phyloP scores from a whole-genome alignment of 1,140 invertebrate genomes.

The Diplogasteroides magnus region DNA sequence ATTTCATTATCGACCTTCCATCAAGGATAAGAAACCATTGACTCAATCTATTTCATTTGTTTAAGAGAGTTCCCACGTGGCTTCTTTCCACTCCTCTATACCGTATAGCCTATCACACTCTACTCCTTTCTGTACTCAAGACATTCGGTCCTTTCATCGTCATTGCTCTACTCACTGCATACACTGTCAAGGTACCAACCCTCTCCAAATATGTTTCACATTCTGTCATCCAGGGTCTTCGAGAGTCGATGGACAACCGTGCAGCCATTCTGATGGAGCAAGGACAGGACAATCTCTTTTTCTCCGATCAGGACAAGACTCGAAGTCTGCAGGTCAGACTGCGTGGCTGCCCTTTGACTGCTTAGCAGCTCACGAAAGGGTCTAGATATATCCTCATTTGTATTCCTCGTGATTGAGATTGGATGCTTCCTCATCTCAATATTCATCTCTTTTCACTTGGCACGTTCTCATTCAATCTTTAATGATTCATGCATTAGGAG shows the following conservation, averaged over 20 bases:
- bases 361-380: no score
- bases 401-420: no score
- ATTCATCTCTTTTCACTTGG: no score
- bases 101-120: constrained; percentile 17
- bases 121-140: constrained; percentile 25
- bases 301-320: constrained; percentile 31
- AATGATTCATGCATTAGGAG: no score
- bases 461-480: no score
- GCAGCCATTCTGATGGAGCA: constrained; percentile 32
- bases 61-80: constrained; percentile 2
- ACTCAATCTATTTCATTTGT: no score
- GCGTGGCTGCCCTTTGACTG: no score
- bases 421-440: no score
- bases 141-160: constrained; percentile 34
- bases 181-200: background rate
- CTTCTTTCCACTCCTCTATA: constrained; percentile 14
- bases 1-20: no score
- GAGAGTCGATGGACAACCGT: constrained; percentile 30
- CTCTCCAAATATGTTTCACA: background rate
- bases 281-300: constrained; percentile 26
- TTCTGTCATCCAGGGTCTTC: background rate
- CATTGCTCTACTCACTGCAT: constrained; percentile 25
- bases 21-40: no score
- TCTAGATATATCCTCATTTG: no score
- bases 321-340: constrained; percentile 30